phyloP scores from a whole-genome alignment of 2,797 vertebrate genomes.

The Apogon talboti region DNA sequence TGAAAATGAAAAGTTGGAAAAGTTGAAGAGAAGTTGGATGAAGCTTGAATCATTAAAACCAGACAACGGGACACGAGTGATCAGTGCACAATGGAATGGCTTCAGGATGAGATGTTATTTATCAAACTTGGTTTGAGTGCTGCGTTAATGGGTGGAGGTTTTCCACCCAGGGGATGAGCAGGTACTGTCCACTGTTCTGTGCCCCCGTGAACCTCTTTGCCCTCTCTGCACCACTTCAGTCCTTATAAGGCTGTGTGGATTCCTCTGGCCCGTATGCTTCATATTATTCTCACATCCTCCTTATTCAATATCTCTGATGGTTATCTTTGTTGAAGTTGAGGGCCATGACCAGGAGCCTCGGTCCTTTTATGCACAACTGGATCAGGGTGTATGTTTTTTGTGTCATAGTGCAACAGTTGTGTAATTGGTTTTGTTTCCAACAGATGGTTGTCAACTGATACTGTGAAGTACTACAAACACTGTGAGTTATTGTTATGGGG shows the following conservation, averaged over 20 bases:
- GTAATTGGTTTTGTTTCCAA: slow-evolving; percentile 61
- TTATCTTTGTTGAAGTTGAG: slow-evolving; percentile 74
- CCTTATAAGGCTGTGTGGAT: slow-evolving; percentile 74
- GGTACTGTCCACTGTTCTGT: slow-evolving; percentile 53
- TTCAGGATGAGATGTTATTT: slow-evolving; percentile 36
- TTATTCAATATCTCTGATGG: slow-evolving; percentile 75
- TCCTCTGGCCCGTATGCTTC: slow-evolving; percentile 70
- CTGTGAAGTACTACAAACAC: slow-evolving; percentile 46
- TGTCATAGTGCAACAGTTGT: slow-evolving; percentile 61
- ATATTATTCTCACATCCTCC: slow-evolving; percentile 75
- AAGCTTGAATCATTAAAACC: slow-evolving; percentile 47
- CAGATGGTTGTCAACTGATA: slow-evolving; percentile 49
- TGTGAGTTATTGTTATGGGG: slow-evolving; percentile 33
- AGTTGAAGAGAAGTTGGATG: slow-evolving; percentile 48
- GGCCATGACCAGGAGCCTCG: slow-evolving; percentile 63
- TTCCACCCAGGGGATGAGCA: slow-evolving; percentile 43
- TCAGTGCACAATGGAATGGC: slow-evolving; percentile 43
- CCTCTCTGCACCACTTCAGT: slow-evolving; percentile 45
- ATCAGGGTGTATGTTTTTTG: slow-evolving; percentile 60
- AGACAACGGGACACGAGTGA: slow-evolving; percentile 38
- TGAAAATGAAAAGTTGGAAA: slow-evolving; percentile 25
- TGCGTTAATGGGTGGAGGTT: slow-evolving; percentile 21
- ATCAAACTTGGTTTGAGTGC: slow-evolving; percentile 38
- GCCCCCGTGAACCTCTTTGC: slow-evolving; percentile 49
- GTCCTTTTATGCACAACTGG: slow-evolving; percentile 78